These are phyloP conservation scores for Portevinia maculata DNA, from an alignment of 2,888 invertebrate genomes.

Conservation along the genomic window DNA sequence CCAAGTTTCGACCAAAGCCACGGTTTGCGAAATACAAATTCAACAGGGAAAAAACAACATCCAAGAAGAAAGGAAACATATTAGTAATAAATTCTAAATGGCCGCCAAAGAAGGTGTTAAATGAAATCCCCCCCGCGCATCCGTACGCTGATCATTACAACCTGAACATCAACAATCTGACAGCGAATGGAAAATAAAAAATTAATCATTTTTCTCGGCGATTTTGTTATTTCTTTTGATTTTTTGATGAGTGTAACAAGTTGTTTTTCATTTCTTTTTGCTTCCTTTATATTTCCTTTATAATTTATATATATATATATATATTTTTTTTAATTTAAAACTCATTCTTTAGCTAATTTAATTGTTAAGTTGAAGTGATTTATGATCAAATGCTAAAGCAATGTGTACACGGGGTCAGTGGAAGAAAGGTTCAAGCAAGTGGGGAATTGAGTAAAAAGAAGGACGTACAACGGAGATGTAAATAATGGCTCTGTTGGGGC, in stretches of 20 bases:
- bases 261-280: slow-evolving; percentile 56
- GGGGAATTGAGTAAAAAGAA: not conserved
- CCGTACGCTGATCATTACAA: slow-evolving; percentile 33
- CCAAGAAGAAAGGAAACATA: slow-evolving; percentile 30
- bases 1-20: too few species aligned
- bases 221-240: slow-evolving; percentile 36
- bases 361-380: slow-evolving; percentile 70
- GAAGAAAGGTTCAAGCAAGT: slow-evolving; percentile 2
- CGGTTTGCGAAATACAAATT: too few species aligned
- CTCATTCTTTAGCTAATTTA: slow-evolving; percentile 71
- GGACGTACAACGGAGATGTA: slow-evolving; percentile 38
- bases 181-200: slow-evolving; percentile 65
- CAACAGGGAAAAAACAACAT: too few species aligned
- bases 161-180: slow-evolving; percentile 57
- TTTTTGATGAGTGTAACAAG: slow-evolving; percentile 65
- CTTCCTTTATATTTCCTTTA: not conserved
- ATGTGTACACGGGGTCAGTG: slow-evolving; percentile 50
- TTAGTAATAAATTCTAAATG: slow-evolving; percentile 61
- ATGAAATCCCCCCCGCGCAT: slow-evolving; percentile 48
- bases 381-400: slow-evolving; percentile 56
- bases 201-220: slow-evolving; percentile 66
- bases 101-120: slow-evolving; percentile 71
- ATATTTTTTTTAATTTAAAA: slow-evolving; percentile 49
- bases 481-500: slow-evolving; percentile 63
- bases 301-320: too few species aligned